Conservation (phyloP, 2,888 invertebrate species). For the Anthophora plumipes region DNA sequence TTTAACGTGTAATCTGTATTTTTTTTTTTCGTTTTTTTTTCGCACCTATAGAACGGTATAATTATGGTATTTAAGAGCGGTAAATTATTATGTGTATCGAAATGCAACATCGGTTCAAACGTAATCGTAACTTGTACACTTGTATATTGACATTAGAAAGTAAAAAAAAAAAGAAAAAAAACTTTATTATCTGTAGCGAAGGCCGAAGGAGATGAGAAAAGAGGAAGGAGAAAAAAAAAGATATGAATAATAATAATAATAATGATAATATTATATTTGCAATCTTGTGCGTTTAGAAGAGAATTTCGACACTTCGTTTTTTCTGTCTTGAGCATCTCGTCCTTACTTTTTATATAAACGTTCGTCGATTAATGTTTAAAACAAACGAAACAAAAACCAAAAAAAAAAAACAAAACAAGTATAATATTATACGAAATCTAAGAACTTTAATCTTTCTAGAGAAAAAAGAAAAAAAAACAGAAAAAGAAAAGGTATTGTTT, state of each 20-base stretch:
- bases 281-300: constrained; percentile 25
- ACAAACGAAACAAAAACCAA: too few relatives aligned
- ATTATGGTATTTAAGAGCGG: constrained; percentile 26
- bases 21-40: too few relatives aligned
- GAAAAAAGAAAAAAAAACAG: background rate
- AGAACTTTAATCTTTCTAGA: constrained; percentile 27
- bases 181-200: constrained; percentile 28
- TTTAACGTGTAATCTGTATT: constrained; percentile 41
- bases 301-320: constrained; percentile 25
- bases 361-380: constrained; percentile 20
- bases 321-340: constrained; percentile 28
- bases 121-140: constrained; percentile 52
- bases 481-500: constrained; percentile 29
- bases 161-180: too few relatives aligned
- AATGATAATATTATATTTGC: constrained; percentile 11
- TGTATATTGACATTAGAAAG: constrained; percentile 54
- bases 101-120: constrained; percentile 44
- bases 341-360: constrained; percentile 34
- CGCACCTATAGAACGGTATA: constrained; percentile 45
- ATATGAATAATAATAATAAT: background rate
- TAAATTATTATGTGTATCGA: constrained; percentile 46
- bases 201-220: background rate
- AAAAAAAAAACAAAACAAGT: background rate
- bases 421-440: constrained; percentile 49
- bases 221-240: background rate